Conservation (phyloP, 2,113 vertebrate species). For the Athene cunicularia region DNA sequence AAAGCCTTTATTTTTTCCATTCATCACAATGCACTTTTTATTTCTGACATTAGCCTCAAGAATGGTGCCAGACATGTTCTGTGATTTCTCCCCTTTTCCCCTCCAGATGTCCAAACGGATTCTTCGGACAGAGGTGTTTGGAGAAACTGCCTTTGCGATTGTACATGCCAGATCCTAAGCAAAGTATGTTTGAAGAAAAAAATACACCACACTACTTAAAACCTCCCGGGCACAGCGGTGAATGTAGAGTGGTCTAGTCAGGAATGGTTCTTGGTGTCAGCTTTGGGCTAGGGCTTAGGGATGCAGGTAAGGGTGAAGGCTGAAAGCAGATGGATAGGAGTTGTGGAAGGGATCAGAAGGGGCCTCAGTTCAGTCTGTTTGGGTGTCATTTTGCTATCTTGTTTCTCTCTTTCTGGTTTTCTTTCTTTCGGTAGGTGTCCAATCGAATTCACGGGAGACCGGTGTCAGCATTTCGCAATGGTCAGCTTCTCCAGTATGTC, state of each 20-base stretch:
- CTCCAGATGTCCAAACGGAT: constrained; percentile 97
- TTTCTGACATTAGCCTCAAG: constrained; percentile 81
- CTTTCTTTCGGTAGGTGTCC: constrained; percentile 96
- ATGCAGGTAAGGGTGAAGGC: constrained; percentile 80
- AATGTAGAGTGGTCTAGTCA: constrained; percentile 75
- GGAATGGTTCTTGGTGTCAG: constrained; percentile 76
- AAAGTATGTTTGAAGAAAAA: constrained; percentile 96
- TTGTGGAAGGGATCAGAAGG: constrained; percentile 71
- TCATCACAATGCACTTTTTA: constrained; percentile 83
- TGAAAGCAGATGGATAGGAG: constrained; percentile 64
- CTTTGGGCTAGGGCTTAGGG: constrained; percentile 80
- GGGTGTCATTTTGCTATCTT: constrained; percentile 83
- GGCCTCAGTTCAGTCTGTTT: constrained; percentile 71
- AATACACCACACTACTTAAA: constrained; percentile 79
- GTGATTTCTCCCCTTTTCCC: constrained; percentile 92
- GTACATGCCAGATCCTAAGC: constrained; percentile 94
- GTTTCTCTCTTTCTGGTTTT: constrained; percentile 85
- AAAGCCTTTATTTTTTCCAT: constrained; percentile 72
- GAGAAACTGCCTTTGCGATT: constrained; percentile 94
- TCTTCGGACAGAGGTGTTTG: constrained; percentile 97
- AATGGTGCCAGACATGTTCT: constrained; percentile 84
- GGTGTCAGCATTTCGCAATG: constrained; percentile 99
- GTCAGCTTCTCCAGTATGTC: constrained; percentile 99
- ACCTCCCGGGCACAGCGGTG: constrained; percentile 78
- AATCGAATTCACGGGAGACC: constrained; percentile 99